These are phyloP conservation scores for Neodiprion lecontei DNA, from an alignment of 1,140 invertebrate genomes.

Conservation along the genomic window DNA sequence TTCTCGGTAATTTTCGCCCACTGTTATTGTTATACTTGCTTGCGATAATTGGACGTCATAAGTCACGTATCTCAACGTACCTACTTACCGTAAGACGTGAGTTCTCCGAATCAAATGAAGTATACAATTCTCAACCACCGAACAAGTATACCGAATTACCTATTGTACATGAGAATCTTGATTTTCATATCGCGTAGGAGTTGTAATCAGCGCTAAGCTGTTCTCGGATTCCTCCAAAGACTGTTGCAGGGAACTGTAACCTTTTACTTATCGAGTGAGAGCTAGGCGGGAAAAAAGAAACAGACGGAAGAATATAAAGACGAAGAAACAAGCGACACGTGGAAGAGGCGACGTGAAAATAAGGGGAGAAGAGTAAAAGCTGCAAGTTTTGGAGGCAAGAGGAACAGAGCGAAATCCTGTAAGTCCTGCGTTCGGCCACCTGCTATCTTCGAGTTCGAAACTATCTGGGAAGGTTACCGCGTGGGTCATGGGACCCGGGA, in stretches of 20 bases:
- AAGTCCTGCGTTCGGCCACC: conserved; percentile 8
- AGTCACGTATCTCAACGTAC: no score
- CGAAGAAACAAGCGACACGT: conserved; percentile 1
- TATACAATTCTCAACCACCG: no score
- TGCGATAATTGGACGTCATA: no score
- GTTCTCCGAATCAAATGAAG: no score
- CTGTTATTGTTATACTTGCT: no score
- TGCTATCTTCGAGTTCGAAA: conserved; percentile 39
- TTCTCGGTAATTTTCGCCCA: no score
- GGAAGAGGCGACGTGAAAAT: background rate
- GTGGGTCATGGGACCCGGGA: conserved; percentile 46
- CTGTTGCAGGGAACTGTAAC: background rate
- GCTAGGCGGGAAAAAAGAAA: conserved; percentile 23
- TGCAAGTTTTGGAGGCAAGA: conserved; percentile 25
- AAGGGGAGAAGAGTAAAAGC: conserved; percentile 9
- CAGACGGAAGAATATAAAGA: conserved; percentile 18
- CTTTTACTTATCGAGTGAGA: conserved; percentile 3
- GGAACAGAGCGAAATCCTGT: background rate
- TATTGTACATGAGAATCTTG: no score
- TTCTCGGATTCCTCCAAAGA: background rate
- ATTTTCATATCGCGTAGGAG: no score
- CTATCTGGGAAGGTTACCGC: conserved; percentile 37
- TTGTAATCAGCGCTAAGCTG: no score
- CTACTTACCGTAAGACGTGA: no score
- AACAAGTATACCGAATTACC: no score